Evolutionary conservation across 1,140 invertebrate species (phyloP).

Genomic region (Chionoecetes opilio): DNA sequence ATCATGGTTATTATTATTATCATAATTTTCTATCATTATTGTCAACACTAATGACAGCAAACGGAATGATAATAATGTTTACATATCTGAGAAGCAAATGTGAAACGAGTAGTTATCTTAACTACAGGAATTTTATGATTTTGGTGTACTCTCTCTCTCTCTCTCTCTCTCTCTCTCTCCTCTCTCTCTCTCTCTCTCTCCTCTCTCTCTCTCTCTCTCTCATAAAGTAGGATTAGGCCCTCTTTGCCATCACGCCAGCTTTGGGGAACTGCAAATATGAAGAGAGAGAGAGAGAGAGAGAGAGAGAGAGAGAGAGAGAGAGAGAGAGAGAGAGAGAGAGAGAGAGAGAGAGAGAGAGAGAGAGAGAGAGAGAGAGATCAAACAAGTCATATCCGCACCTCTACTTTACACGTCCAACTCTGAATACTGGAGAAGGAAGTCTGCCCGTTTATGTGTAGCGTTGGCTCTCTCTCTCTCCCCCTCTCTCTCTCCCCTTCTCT

Average conservation of each 20-base stretch:
- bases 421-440: no score
- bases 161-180: no score
- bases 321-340: slow-evolving; percentile 8
- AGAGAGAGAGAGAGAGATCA: neutral
- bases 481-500: no score
- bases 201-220: slow-evolving; percentile 27
- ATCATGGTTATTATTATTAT: slow-evolving; percentile 24
- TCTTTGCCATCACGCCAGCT: slow-evolving; percentile 27
- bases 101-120: neutral
- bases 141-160: no score
- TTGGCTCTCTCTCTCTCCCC: no score
- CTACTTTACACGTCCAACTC: neutral
- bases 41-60: neutral
- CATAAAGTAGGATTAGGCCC: slow-evolving; percentile 19
- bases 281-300: neutral
- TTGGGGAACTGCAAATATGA: neutral
- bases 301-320: slow-evolving; percentile 8
- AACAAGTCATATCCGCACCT: slow-evolving; percentile 29
- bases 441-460: no score
- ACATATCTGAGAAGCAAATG: neutral
- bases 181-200: no score
- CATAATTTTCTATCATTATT: neutral
- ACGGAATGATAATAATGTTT: neutral
- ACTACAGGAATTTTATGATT: neutral
- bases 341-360: slow-evolving; percentile 21